Base-by-base conservation (phyloP, 2,113 vertebrate genomes). In the Pelecanoides urinatrix region DNA sequence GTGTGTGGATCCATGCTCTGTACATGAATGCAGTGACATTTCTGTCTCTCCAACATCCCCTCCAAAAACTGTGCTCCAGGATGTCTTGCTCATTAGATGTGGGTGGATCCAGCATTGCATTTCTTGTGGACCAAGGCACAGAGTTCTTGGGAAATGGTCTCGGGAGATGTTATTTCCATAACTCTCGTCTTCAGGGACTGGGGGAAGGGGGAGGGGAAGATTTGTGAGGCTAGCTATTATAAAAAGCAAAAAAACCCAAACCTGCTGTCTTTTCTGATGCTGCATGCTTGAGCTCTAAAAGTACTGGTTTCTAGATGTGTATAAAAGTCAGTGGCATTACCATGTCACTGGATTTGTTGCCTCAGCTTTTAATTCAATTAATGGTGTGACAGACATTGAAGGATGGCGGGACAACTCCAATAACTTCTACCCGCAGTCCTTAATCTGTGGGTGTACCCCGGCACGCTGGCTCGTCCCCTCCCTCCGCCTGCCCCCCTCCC, bases 91-190 rank as follows among this genome's bases (percentile, higher is more conserved):
- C 6, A 5, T 62, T 0, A 0, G 58, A 68, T 76, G 92, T 96
- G 94, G 94, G 94, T 79, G 77, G 87, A 75, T 90, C 66, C 1
- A 6, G n/a, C 49, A 38, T 3, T 72, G 56, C 36, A 59, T 72
- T 89, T 94, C 89, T 85, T 61, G 81, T 21, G 58, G 92, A 75
- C 73, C 27, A 68, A 91, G 61, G 70, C 77, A 87, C 61, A 85
- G 56, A 87, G 81, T 87, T 91, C 80, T 96, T 96, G 91, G 81
- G 89, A 96, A 97, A 89, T 52, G 34, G 58, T 91, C 93, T 96
- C 77, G 13, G 77, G 92, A 79, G 92, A 34, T 0, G 0, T 61
- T 85, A 62, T 94, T 95, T 96, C 87, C 53, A 45, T 88, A 90
- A 90, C 45, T 79, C 70, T 82, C 1, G 2, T 85, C 56, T 85